These are phyloP conservation scores for Dryas iulia DNA, from an alignment of 1,140 invertebrate genomes.

Conservation along the genomic window DNA sequence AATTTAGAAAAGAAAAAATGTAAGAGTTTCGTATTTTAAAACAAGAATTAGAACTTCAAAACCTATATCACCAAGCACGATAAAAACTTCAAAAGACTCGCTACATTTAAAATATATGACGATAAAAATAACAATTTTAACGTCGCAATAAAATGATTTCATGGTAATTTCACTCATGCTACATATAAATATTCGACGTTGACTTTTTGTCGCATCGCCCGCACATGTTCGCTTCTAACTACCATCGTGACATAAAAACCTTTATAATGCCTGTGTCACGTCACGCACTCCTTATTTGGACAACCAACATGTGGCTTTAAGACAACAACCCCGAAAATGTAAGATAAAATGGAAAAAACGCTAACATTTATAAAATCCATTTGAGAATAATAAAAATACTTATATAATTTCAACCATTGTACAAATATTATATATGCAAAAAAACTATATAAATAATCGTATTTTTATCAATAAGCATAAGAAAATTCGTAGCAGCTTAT, in stretches of 20 bases:
- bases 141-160: neutral
- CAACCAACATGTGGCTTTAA: constrained; percentile 4
- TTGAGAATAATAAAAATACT: too few species aligned
- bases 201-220: neutral
- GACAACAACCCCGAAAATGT: neutral
- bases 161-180: neutral
- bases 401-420: neutral
- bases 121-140: neutral
- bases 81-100: neutral
- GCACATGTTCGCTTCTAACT: constrained; percentile 1
- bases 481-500: neutral
- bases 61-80: neutral
- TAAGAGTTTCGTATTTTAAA: too few species aligned
- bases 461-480: neutral
- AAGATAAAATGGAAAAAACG: constrained; percentile 3
- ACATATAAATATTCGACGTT: neutral
- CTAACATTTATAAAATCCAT: constrained; percentile 6
- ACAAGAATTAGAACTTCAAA: too few species aligned
- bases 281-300: neutral
- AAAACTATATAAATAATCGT: too few species aligned
- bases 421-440: too few species aligned
- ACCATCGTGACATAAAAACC: constrained; percentile 15
- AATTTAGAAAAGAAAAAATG: too few species aligned
- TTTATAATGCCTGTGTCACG: neutral
- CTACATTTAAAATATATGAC: neutral